These are phyloP conservation scores for Condylura cristata DNA, from an alignment of 2,113 vertebrate species.

Conservation along the genomic window DNA sequence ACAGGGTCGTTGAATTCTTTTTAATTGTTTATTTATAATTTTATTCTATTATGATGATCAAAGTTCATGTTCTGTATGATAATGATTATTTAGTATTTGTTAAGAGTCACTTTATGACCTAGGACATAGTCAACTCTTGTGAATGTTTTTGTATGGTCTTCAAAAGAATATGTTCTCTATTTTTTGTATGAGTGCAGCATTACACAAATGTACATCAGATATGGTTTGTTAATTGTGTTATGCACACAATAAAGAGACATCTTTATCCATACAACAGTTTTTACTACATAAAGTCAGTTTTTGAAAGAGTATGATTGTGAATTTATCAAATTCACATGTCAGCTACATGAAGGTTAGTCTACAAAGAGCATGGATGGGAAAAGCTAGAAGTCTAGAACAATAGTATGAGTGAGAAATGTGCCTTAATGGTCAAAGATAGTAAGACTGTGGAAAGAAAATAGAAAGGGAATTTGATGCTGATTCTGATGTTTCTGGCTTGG, in stretches of 20 bases:
- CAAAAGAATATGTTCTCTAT: neutral
- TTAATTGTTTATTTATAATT: neutral
- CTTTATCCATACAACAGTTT: neutral
- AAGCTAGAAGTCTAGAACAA: neutral
- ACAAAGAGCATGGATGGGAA: neutral
- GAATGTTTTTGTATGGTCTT: neutral
- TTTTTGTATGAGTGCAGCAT: neutral
- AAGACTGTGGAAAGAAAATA: neutral
- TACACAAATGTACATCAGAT: neutral
- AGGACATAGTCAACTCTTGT: neutral
- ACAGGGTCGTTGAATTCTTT: neutral
- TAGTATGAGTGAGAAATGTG: neutral
- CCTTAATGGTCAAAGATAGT: neutral
- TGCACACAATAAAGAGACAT: neutral
- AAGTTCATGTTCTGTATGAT: neutral
- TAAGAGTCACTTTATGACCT: neutral
- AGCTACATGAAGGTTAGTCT: neutral
- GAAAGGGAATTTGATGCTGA: neutral
- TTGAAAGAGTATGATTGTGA: neutral
- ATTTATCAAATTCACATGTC: neutral
- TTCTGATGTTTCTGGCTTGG: neutral
- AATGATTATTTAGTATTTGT: neutral
- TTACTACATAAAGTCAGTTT: neutral
- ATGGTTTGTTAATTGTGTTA: neutral
- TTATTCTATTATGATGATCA: conserved; percentile 10